Evolutionary conservation across 2,797 vertebrate species (phyloP).

Genomic region (Channallabes apus): DNA sequence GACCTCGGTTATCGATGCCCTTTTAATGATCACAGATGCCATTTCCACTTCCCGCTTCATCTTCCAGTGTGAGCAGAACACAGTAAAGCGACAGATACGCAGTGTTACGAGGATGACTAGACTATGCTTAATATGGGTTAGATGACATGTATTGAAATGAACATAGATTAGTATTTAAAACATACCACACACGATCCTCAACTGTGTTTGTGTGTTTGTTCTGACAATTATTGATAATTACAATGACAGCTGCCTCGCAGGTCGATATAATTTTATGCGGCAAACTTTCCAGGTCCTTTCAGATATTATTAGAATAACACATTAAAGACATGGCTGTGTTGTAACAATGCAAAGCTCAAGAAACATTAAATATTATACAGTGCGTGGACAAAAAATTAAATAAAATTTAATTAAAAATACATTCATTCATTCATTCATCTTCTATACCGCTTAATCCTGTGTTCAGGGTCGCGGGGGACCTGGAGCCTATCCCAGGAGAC

Average conservation of each 20-base stretch:
- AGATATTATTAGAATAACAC: neutral
- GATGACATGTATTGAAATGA: neutral
- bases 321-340: neutral
- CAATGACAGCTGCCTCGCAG: neutral
- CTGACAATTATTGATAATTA: neutral
- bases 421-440: no score
- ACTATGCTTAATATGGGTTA: neutral
- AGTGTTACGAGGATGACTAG: neutral
- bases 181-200: neutral
- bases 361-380: neutral
- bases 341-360: neutral
- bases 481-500: no score
- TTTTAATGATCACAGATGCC: conserved; percentile 55
- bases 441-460: no score
- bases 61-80: neutral
- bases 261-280: neutral
- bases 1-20: conserved; percentile 50
- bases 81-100: neutral
- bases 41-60: neutral
- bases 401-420: no score
- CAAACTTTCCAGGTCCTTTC: neutral
- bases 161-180: no score
- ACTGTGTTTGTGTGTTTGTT: no score
- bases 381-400: no score
- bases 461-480: no score